Base-by-base conservation (phyloP, 2,797 vertebrate species). In the Thamnophis elegans region DNA sequence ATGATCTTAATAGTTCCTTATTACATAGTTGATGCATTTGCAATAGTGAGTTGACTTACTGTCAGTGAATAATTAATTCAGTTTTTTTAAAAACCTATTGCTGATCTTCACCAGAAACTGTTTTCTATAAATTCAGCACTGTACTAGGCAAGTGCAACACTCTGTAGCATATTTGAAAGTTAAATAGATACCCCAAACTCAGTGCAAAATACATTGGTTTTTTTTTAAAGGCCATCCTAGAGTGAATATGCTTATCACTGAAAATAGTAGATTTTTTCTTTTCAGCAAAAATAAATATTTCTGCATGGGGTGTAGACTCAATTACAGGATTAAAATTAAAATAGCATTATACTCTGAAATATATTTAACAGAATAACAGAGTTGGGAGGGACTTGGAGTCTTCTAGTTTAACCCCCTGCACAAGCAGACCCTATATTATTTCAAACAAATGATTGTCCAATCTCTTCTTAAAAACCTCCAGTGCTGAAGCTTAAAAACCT, bases 1-100 rank as follows among this genome's bases (percentile, higher is more conserved):
- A 98, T 99, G 96, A 94, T 95, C 97, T 98, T 99, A 99, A 99
- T 99, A 99, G 99, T 98, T 98, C 97, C 98, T 99, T 98, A 98
- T 99, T 99, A 98, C 97, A 96, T 95, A 98, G 97, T 98, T 98
- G 98, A 98, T 98, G 98, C 98, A 98, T 98, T 98, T 98, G 97
- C 98, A 98, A 97, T 96, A 97, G 97, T 97, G 95, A 97, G 97
- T 98, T 95, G 95, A 97, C 97, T 97, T 97, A 96, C 97, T 98
- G 98, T 98, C 98, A 98, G 97, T 95, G 95, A 96, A 94, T 97
- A 96, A 98, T 98, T 98, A 98, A 98, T 99, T 97, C 97, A 96
- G 97, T 6, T 59, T 10, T 62, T 60, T 10, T n/a, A 36, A 73
- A 36, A 9, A 20, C 5, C 98, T 98, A 98, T 99, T 98, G 96